A percentile compares a stretch with the other conserved stretches of the same genome.
These are phyloP conservation scores for Probaryconus sp. DNA, from an alignment of 1,140 invertebrate genomes.

Conservation along the genomic window DNA sequence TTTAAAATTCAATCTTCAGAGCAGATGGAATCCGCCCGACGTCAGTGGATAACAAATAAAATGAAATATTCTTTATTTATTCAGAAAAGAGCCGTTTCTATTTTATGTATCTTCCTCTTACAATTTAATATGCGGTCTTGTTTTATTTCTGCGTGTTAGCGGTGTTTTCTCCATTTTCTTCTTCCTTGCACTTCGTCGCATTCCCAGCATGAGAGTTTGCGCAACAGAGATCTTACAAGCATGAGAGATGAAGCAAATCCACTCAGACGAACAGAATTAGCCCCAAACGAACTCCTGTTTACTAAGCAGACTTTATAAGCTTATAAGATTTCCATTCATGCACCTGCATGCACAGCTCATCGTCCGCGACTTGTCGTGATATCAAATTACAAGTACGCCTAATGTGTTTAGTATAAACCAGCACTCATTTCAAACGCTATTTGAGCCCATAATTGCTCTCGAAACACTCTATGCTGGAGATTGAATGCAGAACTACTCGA, in stretches of 20 bases:
- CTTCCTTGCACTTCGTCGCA: conserved; percentile 66
- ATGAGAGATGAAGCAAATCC: conserved; percentile 34
- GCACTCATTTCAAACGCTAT: conserved; percentile 16
- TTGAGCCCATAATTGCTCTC: conserved; percentile 13
- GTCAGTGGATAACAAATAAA: conserved; percentile 70
- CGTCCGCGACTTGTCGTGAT: conserved; percentile 12
- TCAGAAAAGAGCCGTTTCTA: too few species aligned
- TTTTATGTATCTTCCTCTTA: too few species aligned
- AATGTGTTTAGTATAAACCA: conserved; percentile 15
- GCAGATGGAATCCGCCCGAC: conserved; percentile 47
- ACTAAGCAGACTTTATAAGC: conserved; percentile 30
- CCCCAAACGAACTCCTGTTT: conserved; percentile 56
- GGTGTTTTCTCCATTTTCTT: conserved; percentile 18
- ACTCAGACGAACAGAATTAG: conserved; percentile 68
- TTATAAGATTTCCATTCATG: too few species aligned
- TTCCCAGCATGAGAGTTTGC: conserved; percentile 14
- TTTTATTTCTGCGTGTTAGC: neutral
- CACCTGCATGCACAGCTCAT: conserved; percentile 56
- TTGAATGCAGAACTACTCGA: neutral
- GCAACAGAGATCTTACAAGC: neutral
- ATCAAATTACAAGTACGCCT: conserved; percentile 15
- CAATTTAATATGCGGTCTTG: conserved; percentile 15
- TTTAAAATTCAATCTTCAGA: too few species aligned
- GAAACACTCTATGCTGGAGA: neutral
- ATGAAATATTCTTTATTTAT: conserved; percentile 63